Percentiles rank a stretch among this genome's conserved stretches.
Conservation (phyloP, 2,797 vertebrate genomes). For the Pangasius macronema region DNA sequence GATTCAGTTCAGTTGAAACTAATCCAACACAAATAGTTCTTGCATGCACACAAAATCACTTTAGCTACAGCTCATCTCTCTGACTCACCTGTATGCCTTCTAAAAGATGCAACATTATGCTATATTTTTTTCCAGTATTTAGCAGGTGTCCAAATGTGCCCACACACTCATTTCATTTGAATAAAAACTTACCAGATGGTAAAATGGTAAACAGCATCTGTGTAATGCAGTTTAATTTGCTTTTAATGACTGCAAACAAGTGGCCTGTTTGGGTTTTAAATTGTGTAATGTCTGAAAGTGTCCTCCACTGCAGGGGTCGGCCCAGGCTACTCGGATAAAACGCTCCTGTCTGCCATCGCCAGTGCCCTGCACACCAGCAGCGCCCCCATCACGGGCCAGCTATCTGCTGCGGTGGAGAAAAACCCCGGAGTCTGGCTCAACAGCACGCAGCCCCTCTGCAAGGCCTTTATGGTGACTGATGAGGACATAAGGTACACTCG, state of each 20-base stretch:
- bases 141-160: neutral
- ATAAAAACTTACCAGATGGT: neutral
- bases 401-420: slow-evolving; percentile 92
- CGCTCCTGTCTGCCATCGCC: slow-evolving; percentile 90
- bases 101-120: neutral
- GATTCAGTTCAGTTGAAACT: neutral
- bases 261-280: neutral
- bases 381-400: slow-evolving; percentile 91
- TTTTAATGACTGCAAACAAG: neutral
- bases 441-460: slow-evolving; percentile 92
- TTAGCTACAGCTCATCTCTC: too few relatives aligned
- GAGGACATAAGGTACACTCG: slow-evolving; percentile 88
- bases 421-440: slow-evolving; percentile 97
- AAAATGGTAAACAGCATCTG: neutral
- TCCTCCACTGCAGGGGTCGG: slow-evolving; percentile 81
- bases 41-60: too few relatives aligned
- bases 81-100: neutral
- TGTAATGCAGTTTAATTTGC: neutral
- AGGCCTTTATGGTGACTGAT: slow-evolving; percentile 94
- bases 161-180: neutral
- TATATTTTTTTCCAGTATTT: neutral
- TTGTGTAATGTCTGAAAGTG: slow-evolving; percentile 35
- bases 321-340: slow-evolving; percentile 89
- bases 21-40: neutral
- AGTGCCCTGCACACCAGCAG: slow-evolving; percentile 94